phyloP scores from a whole-genome alignment of 2,888 invertebrate species.

The Steromphala cineraria region DNA sequence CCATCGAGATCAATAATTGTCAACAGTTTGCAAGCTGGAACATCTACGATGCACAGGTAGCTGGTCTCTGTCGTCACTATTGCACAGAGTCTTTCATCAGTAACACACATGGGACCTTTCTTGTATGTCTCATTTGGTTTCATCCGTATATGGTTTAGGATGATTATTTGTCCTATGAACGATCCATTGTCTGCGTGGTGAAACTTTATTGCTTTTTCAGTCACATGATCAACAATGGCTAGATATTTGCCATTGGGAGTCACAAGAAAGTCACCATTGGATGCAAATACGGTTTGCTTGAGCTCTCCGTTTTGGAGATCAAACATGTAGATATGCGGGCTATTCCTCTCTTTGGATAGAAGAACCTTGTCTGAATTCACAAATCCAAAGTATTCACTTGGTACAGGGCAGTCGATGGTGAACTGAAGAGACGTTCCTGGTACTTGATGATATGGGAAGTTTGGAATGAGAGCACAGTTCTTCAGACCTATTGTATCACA shows the following conservation, averaged over 20 bases:
- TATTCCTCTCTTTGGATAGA: constrained; percentile 60
- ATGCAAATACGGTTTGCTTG: constrained; percentile 60
- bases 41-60: constrained; percentile 69
- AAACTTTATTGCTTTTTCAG: constrained; percentile 70
- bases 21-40: constrained; percentile 58
- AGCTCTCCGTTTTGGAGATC: constrained; percentile 66
- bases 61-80: constrained; percentile 68
- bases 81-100: constrained; percentile 63
- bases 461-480: constrained; percentile 70
- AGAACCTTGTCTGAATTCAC: constrained; percentile 56
- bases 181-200: constrained; percentile 66
- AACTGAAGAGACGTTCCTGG: constrained; percentile 70
- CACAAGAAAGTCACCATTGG: constrained; percentile 68
- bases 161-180: constrained; percentile 72
- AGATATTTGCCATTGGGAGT: constrained; percentile 65
- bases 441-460: constrained; percentile 69
- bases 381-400: constrained; percentile 55
- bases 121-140: constrained; percentile 67
- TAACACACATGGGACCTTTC: constrained; percentile 57
- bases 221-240: constrained; percentile 68
- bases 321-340: constrained; percentile 57
- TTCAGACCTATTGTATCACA: constrained; percentile 68
- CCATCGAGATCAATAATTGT: constrained; percentile 68
- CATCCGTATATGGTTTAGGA: constrained; percentile 68
- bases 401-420: constrained; percentile 51